Conservation (phyloP, 2,888 invertebrate genomes). For the Drosophila vallismaia region DNA sequence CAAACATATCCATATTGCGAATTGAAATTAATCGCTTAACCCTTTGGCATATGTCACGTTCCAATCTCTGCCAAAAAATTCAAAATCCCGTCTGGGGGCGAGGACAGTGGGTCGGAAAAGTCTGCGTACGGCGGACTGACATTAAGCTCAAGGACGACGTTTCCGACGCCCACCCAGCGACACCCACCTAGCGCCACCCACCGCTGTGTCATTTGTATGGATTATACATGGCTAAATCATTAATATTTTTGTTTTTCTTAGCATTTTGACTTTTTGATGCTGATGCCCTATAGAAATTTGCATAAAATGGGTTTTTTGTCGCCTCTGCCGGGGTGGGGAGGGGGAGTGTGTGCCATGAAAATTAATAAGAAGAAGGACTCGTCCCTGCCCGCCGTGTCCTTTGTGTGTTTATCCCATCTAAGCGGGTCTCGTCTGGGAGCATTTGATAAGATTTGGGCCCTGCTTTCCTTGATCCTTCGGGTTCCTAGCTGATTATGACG, state of each 20-base stretch:
- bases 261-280: constrained; percentile 61
- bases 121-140: constrained; percentile 48
- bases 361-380: constrained; percentile 63
- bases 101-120: constrained; percentile 40
- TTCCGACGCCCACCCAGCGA: not conserved
- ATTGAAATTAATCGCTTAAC: constrained; percentile 71
- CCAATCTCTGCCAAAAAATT: constrained; percentile 11
- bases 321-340: not conserved
- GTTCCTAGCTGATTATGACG: constrained; percentile 15
- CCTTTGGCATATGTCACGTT: constrained; percentile 55
- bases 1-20: constrained; percentile 32
- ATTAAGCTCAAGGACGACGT: constrained; percentile 48
- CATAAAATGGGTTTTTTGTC: constrained; percentile 68
- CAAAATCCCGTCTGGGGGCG: constrained; percentile 33
- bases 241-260: constrained; percentile 72
- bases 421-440: constrained; percentile 38
- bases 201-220: constrained; percentile 68
- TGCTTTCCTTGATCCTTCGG: constrained; percentile 2
- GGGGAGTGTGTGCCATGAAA: constrained; percentile 41
- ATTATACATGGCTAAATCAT: constrained; percentile 72
- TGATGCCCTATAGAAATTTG: constrained; percentile 53
- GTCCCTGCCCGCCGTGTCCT: constrained; percentile 11
- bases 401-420: constrained; percentile 2
- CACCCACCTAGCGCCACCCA: constrained; percentile 10
- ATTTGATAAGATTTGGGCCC: constrained; percentile 59